These are phyloP conservation scores for Sitta europaea DNA, from an alignment of 2,113 vertebrate genomes.

Conservation along the genomic window DNA sequence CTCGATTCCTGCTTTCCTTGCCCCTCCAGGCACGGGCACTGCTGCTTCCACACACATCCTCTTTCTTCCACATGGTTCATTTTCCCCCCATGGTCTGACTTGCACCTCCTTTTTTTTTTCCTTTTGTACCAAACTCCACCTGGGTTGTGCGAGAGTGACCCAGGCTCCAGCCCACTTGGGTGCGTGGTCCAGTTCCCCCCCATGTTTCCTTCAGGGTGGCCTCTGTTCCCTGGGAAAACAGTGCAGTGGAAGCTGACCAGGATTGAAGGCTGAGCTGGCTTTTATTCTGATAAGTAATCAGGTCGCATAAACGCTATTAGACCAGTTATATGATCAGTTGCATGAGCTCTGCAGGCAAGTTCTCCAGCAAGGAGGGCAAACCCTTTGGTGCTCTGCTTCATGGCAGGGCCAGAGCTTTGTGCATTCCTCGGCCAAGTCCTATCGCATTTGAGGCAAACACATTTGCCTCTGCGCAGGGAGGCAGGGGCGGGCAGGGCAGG, in stretches of 20 bases:
- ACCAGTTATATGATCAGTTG: neutral
- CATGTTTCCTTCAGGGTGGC: neutral
- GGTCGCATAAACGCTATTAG: neutral
- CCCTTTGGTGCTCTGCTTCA: rapidly evolving
- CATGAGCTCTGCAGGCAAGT: neutral
- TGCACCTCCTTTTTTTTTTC: neutral
- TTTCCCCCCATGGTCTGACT: neutral
- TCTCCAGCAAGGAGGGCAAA: neutral
- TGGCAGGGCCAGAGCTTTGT: neutral
- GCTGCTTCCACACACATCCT: neutral
- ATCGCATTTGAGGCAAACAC: rapidly evolving
- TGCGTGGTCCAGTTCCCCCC: neutral
- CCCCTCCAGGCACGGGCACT: neutral
- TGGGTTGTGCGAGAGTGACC: neutral
- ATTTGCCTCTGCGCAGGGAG: neutral
- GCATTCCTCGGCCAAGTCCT: neutral
- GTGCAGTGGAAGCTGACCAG: neutral
- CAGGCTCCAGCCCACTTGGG: neutral
- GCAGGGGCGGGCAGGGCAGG: neutral
- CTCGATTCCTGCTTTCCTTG: neutral
- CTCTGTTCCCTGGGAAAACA: neutral
- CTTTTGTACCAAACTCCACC: neutral
- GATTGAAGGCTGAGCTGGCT: neutral
- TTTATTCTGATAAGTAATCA: neutral
- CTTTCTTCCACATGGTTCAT: neutral